Base-by-base conservation (phyloP, 2,797 vertebrate species). In the Pterois miles region DNA sequence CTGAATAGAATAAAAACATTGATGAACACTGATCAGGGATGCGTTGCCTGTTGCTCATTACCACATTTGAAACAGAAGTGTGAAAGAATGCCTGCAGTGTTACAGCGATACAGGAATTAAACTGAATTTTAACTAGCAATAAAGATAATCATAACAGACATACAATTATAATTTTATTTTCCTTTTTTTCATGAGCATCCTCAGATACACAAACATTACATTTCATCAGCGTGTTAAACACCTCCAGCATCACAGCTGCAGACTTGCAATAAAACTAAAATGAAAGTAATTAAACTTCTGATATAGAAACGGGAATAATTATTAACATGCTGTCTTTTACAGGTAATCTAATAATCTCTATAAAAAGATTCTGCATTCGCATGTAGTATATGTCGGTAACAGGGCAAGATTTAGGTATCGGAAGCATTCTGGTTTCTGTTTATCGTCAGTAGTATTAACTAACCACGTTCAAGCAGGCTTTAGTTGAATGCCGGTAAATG, bases 41-140 rank as follows among this genome's bases (percentile, higher is more conserved):
- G 57, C 12, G 1, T 14, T n/a, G 22, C 40, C 40, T 29, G 16
- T 46, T 81, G 67, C 53, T 66, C 22, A 58, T 74, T 60, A 22
- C 54, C 54, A 60, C 67, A 56, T 82, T 76, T 62, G 57, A 40
- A 71, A 40, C 33, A 57, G 73, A 43, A 68, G 34, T 73, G 59
- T 33, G 54, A 81, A 75, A 83, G 22, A 33, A 84, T 73, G 58
- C 68, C 76, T 77, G 64, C 78, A 74, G 82, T 74, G 63, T 48
- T 71, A 34, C n/a, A 63, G 48, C 29, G 11, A 67, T 60, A 53
- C 52, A 74, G 38, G 70, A 86, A 89, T 84, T 12, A 85, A 87
- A 78, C 38, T 52, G 58, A 85, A 82, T 83, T 80, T 73, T 40
- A 89, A 85, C 46, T 62, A 74, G 71, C 80, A 87, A 85, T 90